These are phyloP conservation scores for Melanostoma scalare DNA, from an alignment of 2,888 invertebrate genomes.

Conservation along the genomic window DNA sequence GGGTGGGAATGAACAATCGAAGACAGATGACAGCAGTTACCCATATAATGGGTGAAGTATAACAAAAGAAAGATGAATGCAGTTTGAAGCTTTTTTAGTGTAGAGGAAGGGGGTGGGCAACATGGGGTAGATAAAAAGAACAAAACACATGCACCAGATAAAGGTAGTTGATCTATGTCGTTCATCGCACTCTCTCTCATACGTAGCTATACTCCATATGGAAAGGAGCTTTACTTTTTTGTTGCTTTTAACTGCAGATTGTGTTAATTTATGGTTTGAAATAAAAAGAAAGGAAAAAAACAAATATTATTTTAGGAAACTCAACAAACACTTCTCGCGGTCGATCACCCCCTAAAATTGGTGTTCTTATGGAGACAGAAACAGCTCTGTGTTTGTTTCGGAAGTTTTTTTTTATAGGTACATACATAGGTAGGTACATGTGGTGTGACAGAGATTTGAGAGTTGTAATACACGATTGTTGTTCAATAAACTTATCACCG, in stretches of 20 bases:
- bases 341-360: slow-evolving; percentile 67
- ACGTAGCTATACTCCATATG: neutral
- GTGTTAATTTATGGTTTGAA: slow-evolving; percentile 49
- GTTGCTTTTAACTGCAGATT: slow-evolving; percentile 55
- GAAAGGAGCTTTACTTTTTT: slow-evolving; percentile 39
- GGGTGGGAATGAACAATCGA: slow-evolving; percentile 23
- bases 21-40: slow-evolving; percentile 66
- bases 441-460: slow-evolving; percentile 3
- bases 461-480: slow-evolving; percentile 1
- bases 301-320: slow-evolving; percentile 64
- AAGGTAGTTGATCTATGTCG: slow-evolving; percentile 69
- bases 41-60: slow-evolving; percentile 38
- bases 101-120: slow-evolving; percentile 24
- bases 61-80: slow-evolving; percentile 26
- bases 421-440: no score
- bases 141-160: slow-evolving; percentile 56
- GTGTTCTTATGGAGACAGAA: slow-evolving; percentile 45
- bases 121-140: slow-evolving; percentile 30
- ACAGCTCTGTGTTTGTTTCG: slow-evolving; percentile 15
- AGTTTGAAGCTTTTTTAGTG: slow-evolving; percentile 41
- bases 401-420: neutral
- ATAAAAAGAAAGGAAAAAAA: slow-evolving; percentile 31
- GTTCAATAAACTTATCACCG: no score
- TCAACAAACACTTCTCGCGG: slow-evolving; percentile 66
- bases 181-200: slow-evolving; percentile 23